Percentiles rank a stretch among this genome's conserved stretches.
Evolutionary conservation across 2,113 vertebrate genomes (phyloP).

Genomic region (Xenotilapia caudafasciata): DNA sequence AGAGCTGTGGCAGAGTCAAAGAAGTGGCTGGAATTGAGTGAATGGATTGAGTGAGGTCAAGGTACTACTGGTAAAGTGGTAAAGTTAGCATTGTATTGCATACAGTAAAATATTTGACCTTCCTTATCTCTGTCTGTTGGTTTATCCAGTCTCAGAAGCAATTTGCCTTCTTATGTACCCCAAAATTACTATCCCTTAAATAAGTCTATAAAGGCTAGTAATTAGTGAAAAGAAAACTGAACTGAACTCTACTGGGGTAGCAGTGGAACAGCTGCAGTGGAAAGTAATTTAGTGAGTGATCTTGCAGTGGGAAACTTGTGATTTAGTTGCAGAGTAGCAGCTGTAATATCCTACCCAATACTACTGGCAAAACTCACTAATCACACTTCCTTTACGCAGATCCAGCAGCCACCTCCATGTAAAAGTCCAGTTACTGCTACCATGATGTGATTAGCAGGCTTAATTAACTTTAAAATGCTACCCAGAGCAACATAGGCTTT

Average conservation of each 20-base stretch:
- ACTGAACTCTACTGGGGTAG: background rate
- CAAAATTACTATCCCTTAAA: background rate
- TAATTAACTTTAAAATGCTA: constrained; percentile 51
- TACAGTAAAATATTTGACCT: background rate
- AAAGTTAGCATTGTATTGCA: background rate
- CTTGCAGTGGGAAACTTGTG: background rate
- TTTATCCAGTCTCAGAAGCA: background rate
- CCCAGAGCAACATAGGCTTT: constrained; percentile 7
- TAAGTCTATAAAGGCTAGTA: background rate
- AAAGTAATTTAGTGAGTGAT: background rate
- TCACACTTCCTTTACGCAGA: background rate
- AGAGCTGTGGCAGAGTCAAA: background rate
- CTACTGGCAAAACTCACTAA: background rate
- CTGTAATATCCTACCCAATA: background rate
- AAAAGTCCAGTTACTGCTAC: constrained; percentile 14
- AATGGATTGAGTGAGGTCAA: background rate
- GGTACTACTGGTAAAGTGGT: background rate
- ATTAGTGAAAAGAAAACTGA: background rate
- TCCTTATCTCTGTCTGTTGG: background rate
- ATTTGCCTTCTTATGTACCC: background rate
- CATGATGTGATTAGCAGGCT: constrained; percentile 31
- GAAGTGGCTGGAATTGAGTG: background rate
- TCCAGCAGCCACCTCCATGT: background rate
- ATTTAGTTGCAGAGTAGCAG: constrained; percentile 14
- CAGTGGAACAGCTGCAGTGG: background rate